Evolutionary conservation across 2,888 invertebrate species (phyloP).

Genomic region (Alloscopus bannaensis): DNA sequence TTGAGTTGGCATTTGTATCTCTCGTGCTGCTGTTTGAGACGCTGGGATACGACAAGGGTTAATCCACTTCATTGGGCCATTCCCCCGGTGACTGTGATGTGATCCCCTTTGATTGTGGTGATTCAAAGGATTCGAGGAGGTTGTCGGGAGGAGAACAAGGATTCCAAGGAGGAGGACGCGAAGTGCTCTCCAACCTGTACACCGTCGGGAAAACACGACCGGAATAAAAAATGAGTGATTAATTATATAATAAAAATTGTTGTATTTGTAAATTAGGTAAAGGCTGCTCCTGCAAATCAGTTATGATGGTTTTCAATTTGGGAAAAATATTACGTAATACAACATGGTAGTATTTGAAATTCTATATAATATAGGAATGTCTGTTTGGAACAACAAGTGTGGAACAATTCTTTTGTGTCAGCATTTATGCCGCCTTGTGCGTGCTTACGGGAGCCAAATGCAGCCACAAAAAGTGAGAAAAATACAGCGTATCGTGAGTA

Average conservation of each 20-base stretch:
- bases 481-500: no score
- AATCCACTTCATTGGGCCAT: constrained; percentile 72
- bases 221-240: background rate
- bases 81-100: constrained; percentile 62
- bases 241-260: background rate
- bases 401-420: no score
- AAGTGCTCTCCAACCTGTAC: constrained; percentile 70
- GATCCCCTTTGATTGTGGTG: constrained; percentile 59
- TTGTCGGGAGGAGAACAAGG: constrained; percentile 64
- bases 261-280: background rate
- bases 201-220: background rate
- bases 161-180: constrained; percentile 64
- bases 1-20: constrained; percentile 67
- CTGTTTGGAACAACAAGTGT: no score
- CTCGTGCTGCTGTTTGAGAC: constrained; percentile 59
- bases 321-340: no score
- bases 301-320: no score
- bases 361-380: no score
- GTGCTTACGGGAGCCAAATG: no score
- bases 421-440: no score
- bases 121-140: constrained; percentile 72
- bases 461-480: no score
- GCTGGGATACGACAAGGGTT: constrained; percentile 72
- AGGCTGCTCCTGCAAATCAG: background rate
- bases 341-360: no score